phyloP scores from a whole-genome alignment of 1,140 invertebrate genomes.

The Bombus breviceps region DNA sequence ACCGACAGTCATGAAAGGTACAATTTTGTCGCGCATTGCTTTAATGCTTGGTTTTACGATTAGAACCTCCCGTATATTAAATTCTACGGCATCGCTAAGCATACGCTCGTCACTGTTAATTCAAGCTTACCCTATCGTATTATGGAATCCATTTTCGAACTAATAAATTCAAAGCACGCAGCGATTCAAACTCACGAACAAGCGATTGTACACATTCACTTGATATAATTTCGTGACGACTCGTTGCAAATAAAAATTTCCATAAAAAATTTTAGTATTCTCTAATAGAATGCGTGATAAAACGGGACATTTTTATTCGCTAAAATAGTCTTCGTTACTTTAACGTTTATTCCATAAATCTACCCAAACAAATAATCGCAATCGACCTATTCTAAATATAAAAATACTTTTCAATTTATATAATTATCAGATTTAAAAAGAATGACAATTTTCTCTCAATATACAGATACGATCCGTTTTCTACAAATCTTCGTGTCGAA shows the following conservation, averaged over 20 bases:
- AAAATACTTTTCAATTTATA: no score
- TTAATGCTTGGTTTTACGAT: slow-evolving; percentile 33
- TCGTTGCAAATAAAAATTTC: not conserved
- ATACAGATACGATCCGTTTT: no score
- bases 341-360: not conserved
- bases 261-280: no score
- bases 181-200: not conserved
- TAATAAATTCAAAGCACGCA: not conserved
- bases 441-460: no score
- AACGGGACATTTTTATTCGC: no score
- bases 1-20: slow-evolving; percentile 30
- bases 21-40: slow-evolving; percentile 35
- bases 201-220: not conserved
- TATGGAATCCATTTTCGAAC: not conserved
- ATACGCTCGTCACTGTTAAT: slow-evolving; percentile 30
- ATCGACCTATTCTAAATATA: not conserved
- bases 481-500: not conserved
- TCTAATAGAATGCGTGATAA: no score
- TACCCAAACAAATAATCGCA: not conserved
- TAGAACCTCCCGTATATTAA: slow-evolving; percentile 22
- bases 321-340: no score
- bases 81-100: slow-evolving; percentile 8
- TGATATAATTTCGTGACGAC: not conserved
- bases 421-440: no score
- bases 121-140: not conserved